Evolutionary conservation across 2,113 vertebrate species (phyloP).

Genomic region (Guaruba guarouba): DNA sequence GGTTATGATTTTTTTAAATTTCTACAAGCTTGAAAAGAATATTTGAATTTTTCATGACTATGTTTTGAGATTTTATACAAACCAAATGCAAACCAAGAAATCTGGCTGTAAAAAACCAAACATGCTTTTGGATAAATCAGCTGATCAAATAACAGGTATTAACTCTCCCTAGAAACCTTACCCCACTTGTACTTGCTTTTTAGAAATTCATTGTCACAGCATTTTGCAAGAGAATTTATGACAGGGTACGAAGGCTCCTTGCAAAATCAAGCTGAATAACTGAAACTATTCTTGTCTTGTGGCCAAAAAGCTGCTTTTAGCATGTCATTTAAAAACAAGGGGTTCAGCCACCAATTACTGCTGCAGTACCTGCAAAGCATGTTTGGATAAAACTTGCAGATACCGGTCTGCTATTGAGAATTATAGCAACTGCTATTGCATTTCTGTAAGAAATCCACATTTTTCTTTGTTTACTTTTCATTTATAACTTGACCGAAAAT

Average conservation of each 20-base stretch:
- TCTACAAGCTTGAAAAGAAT: not conserved
- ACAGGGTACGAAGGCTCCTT: not conserved
- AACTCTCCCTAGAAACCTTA: conserved; percentile 11
- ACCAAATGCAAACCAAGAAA: not conserved
- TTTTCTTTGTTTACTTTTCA: not conserved
- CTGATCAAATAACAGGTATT: conserved; percentile 23
- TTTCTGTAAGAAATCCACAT: not conserved
- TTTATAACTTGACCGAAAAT: not conserved
- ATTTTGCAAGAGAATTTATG: conserved; percentile 25
- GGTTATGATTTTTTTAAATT: not conserved
- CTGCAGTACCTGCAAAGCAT: not conserved
- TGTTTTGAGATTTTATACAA: not conserved
- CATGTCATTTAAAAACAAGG: not conserved
- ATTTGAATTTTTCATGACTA: not conserved
- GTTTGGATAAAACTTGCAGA: not conserved
- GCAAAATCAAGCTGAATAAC: conserved; percentile 18
- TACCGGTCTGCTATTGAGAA: not conserved
- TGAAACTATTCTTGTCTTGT: not conserved
- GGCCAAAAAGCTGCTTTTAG: conserved; percentile 47
- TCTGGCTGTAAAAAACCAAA: not conserved
- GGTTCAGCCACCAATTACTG: not conserved
- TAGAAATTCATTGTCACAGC: not conserved
- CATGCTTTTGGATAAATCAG: conserved; percentile 16
- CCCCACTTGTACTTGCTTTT: conserved; percentile 6
- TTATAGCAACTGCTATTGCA: not conserved